Base-by-base conservation (phyloP, 2,888 invertebrate genomes). In the Acrobasis repandana region DNA sequence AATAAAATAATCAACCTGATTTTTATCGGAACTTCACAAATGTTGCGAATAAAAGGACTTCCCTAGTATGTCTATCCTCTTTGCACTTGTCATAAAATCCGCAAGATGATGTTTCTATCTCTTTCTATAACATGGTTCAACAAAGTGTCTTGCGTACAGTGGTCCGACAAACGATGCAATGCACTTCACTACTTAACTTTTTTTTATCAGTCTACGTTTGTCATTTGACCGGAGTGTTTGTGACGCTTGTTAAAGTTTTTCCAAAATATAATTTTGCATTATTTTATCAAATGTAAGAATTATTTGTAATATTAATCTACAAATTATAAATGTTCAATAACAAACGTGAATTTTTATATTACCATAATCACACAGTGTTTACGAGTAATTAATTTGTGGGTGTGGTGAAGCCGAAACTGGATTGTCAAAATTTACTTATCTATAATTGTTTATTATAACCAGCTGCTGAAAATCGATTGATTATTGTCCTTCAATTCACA, bases 331-430 rank as follows among this genome's bases (percentile, higher is more conserved):
- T 38, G 14, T 38, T 11, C 10, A 14, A 43, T 11, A 43, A 14
- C n/a, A 43, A 10, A 66, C 64, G 62, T 66, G 68, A 68, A 62
- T 49, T 1, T 36, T 58, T 36, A 11, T 10, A 58, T 58, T 49
- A 49, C 10, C 11, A 18, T 28, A 28, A 28, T 18, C 16, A 61
- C 63, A 63, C 65, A 68, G 65, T 71, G 61, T 70, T 67, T 66
- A 63, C 71, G 70, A 79, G 78, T 69, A 80, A 79, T 77, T 80
- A 79, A 72, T 66, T 75, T 72, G 74, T 81, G 89, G 88, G 89
- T 89, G 89, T 89, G 89, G 89, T 89, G 78, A 79, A 80, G 75
- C 78, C 74, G 77, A 52, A 74, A 74, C 74, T 79, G 75, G 75
- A 69, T 75, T 76, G 78, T 76, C 79, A 76, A 79, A 73, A 76